Base-by-base conservation (phyloP, 2,888 invertebrate genomes). In the Coremacera marginata region DNA sequence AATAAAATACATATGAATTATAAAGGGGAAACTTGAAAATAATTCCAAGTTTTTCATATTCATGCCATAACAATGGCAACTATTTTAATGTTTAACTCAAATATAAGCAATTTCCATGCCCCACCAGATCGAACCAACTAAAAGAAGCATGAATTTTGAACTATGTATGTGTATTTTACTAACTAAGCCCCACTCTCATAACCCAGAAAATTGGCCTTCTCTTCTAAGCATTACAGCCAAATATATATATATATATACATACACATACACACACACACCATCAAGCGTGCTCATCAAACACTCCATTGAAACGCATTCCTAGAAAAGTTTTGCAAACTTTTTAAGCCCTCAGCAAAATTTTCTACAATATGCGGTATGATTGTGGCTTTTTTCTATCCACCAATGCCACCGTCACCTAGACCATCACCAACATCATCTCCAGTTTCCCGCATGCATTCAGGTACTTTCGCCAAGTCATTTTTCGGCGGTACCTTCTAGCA, bases 291-390 rank as follows among this genome's bases (percentile, higher is more conserved):
- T 19, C 37, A 65, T 65, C 60, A 60, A 60, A 60, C 65, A 34
- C 19, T 37, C 44, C 19, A 19, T 37, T 37, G 14, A 22, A 67
- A 34, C 19, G 37, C 67, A 19, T 67, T 22, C 37, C 9, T 14
- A 31, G 27, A n/a, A 22, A 37, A 34, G 37, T 67, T n/a, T 19
- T 37, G 16, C 5, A 37, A 67, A 19, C 19, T 34, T 67, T 37
- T 67, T 37, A 37, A n/a, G 19, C 67, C 14, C 44, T 67, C 25
- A 25, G 25, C 25, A 4, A 25, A 60, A 55, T 27, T 60, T 60
- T 60, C 60, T 60, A 11, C 60, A 60, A 60, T 60, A 60, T 60
- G 60, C 22, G 60, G 60, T 60, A 27, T 60, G 60, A 60, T 27
- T 60, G 22, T 60, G 60, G 60, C 27, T 27, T 27, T 27, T 60